Evolutionary conservation across 1,140 invertebrate genomes (phyloP).

Genomic region (Procambarus clarkii): DNA sequence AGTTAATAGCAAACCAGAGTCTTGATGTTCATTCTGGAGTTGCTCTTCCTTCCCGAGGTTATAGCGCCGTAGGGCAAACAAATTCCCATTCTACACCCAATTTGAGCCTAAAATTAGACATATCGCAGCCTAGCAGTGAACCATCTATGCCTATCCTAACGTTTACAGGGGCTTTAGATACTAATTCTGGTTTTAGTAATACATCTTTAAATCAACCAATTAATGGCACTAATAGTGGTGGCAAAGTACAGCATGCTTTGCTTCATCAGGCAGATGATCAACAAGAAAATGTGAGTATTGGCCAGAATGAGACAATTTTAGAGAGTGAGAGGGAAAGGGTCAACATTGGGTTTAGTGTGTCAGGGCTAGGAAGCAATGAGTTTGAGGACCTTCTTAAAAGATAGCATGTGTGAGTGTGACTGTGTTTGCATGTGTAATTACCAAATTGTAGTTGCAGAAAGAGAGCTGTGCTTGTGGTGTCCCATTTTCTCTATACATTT

Average conservation of each 20-base stretch:
- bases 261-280: not conserved
- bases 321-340: slow-evolving; percentile 16
- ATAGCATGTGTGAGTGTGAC: not conserved
- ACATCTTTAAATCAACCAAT: not conserved
- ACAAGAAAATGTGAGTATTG: not conserved
- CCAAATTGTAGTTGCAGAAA: no score
- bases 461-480: no score
- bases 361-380: slow-evolving; percentile 24
- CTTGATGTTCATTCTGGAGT: slow-evolving; percentile 12
- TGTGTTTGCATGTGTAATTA: no score
- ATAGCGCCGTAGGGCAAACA: slow-evolving; percentile 13
- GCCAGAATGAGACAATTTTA: slow-evolving; percentile 11
- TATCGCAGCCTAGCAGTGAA: not conserved
- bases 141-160: slow-evolving; percentile 48
- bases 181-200: slow-evolving; percentile 36
- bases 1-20: slow-evolving; percentile 26
- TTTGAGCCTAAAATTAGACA: not conserved
- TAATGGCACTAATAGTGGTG: not conserved
- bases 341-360: slow-evolving; percentile 19
- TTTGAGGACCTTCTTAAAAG: slow-evolving; percentile 61
- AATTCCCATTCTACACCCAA: not conserved
- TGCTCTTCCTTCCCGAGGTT: slow-evolving; percentile 23
- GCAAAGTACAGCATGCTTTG: not conserved
- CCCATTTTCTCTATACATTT: no score
- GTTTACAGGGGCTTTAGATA: slow-evolving; percentile 42